phyloP scores from a whole-genome alignment of 2,797 vertebrate genomes.

The Falco naumanni region DNA sequence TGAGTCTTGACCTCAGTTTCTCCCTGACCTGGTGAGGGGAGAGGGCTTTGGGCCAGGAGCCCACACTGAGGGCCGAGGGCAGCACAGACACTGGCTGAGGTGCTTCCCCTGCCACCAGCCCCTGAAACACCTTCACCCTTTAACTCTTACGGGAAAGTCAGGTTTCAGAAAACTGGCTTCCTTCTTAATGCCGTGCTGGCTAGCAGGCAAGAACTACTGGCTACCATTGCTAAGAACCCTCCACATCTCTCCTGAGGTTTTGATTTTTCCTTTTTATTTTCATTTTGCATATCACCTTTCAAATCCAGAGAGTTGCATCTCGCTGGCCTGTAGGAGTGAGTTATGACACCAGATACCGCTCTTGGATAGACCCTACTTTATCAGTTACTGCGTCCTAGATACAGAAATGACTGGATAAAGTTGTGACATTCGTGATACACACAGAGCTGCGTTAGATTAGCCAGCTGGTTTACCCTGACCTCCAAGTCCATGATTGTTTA shows the following conservation, averaged over 20 bases:
- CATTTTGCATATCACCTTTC: neutral
- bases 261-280: neutral
- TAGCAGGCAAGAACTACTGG: neutral
- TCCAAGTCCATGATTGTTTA: neutral
- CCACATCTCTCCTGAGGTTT: neutral
- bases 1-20: neutral
- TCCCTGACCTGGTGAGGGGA: neutral
- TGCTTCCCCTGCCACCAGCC: neutral
- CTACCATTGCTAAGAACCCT: neutral
- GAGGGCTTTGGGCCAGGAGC: neutral
- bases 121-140: neutral
- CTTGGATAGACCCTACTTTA: neutral
- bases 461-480: neutral
- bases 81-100: neutral
- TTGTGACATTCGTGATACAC: neutral
- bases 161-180: neutral
- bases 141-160: neutral
- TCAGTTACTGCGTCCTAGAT: neutral
- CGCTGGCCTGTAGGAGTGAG: neutral
- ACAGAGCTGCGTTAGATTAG: neutral
- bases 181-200: neutral
- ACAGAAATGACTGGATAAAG: neutral
- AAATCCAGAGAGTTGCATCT: neutral
- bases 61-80: neutral
- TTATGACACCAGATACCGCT: neutral